A percentile compares a stretch with the other conserved stretches of the same genome.
phyloP scores from a whole-genome alignment of 1,140 invertebrate species.

The Stegodyphus dumicola region DNA sequence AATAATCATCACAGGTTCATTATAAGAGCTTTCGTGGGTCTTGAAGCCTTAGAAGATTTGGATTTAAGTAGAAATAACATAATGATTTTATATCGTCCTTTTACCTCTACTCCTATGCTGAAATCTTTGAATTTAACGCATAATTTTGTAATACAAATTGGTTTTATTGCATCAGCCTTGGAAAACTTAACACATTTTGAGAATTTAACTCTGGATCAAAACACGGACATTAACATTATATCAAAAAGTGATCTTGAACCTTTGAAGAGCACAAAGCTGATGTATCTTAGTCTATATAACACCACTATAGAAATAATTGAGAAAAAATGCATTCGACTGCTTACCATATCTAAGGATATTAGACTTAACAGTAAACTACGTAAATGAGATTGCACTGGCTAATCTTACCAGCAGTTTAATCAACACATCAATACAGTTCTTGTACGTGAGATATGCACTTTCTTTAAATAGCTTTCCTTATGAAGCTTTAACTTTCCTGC shows the following conservation, averaged over 20 bases:
- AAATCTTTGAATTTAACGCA: slow-evolving; percentile 12
- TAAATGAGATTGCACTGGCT: slow-evolving; percentile 9
- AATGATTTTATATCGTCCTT: neutral
- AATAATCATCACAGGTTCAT: slow-evolving; percentile 23
- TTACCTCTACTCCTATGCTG: neutral
- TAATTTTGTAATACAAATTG: neutral
- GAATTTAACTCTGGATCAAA: slow-evolving; percentile 11
- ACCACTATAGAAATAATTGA: neutral
- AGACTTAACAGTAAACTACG: slow-evolving; percentile 13
- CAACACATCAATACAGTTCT: neutral
- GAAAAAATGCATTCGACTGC: slow-evolving; percentile 5
- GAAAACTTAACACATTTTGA: neutral
- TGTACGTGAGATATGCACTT: neutral
- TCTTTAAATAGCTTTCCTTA: slow-evolving; percentile 1
- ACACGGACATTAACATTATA: neutral
- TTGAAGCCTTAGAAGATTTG: slow-evolving; percentile 16
- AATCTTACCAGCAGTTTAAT: slow-evolving; percentile 14
- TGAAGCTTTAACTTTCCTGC: neutral
- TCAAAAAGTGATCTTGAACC: neutral
- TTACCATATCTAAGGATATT: slow-evolving; percentile 8
- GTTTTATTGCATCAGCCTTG: neutral
- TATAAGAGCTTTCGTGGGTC: slow-evolving; percentile 16
- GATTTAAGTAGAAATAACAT: slow-evolving; percentile 35
- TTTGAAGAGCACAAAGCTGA: neutral
- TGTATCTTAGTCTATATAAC: neutral